phyloP scores from a whole-genome alignment of 2,797 vertebrate species.

The Falco concolor region DNA sequence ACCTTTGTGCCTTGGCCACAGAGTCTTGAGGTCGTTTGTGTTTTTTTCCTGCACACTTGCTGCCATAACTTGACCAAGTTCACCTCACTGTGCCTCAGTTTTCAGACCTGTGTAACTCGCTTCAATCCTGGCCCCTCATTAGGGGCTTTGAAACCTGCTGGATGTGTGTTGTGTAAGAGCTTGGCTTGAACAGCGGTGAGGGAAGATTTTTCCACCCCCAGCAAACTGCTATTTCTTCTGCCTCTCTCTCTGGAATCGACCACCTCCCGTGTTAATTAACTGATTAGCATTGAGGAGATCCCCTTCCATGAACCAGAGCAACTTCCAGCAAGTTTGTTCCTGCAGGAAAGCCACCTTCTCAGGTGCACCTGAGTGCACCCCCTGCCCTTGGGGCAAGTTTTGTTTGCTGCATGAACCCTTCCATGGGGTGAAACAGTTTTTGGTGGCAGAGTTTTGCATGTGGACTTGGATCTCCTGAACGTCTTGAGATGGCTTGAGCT shows the following conservation, averaged over 20 bases:
- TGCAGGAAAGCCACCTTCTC: not conserved
- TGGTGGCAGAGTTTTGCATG: not conserved
- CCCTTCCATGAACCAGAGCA: not conserved
- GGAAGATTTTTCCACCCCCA: not conserved
- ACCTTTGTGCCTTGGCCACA: not conserved
- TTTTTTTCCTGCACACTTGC: not conserved
- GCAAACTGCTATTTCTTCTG: not conserved
- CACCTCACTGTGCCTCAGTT: not conserved
- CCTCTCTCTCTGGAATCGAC: not conserved
- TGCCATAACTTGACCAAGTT: not conserved
- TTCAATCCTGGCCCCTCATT: not conserved
- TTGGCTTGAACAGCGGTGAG: accelerated
- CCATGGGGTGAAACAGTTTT: not conserved
- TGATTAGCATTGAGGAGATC: not conserved
- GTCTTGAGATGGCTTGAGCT: not conserved
- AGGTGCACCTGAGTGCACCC: not conserved
- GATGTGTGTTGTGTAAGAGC: not conserved
- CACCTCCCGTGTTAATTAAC: not conserved
- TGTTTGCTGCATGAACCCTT: not conserved
- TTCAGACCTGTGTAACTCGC: not conserved
- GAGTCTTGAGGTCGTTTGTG: not conserved
- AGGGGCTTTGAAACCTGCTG: not conserved
- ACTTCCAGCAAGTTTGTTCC: not conserved
- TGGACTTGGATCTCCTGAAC: not conserved
- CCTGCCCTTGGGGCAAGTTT: accelerated